These are phyloP conservation scores for Stomatorhinus walkeri DNA, from an alignment of 2,797 vertebrate species.

Conservation along the genomic window DNA sequence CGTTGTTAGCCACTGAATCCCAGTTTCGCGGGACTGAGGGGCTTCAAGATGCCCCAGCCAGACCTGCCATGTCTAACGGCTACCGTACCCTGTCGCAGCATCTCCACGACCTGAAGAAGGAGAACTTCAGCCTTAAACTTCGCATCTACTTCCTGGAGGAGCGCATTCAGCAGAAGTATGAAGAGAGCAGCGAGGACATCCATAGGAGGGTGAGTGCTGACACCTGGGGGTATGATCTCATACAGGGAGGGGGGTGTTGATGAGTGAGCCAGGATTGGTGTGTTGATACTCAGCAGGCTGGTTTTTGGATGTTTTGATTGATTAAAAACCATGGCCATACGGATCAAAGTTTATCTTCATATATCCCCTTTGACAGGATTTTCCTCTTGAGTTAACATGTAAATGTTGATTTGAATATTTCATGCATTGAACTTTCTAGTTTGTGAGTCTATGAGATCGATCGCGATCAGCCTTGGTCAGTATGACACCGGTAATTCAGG, in stretches of 20 bases:
- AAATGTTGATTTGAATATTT: background rate
- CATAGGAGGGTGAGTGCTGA: slow-evolving; percentile 73
- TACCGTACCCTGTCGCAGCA: slow-evolving; percentile 94
- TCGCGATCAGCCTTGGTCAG: background rate
- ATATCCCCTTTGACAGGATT: background rate
- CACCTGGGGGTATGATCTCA: background rate
- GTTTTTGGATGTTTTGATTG: background rate
- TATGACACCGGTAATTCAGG: background rate
- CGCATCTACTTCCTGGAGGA: slow-evolving; percentile 98
- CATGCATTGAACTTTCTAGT: background rate
- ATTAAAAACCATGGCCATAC: background rate
- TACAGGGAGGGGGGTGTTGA: background rate
- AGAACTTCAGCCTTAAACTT: slow-evolving; percentile 98
- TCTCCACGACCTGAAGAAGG: slow-evolving; percentile 96
- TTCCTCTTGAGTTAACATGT: background rate
- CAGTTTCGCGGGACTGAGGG: slow-evolving; percentile 48
- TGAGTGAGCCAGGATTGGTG: background rate
- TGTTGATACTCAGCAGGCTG: background rate
- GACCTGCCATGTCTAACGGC: slow-evolving; percentile 74
- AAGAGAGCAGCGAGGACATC: slow-evolving; percentile 75
- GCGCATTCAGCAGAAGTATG: slow-evolving; percentile 84
- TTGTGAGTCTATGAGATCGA: background rate
- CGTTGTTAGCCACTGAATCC: background rate
- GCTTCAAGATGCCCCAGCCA: slow-evolving; percentile 54
- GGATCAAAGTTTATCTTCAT: background rate